A percentile compares a stretch with the other conserved stretches of the same genome.
phyloP scores from a whole-genome alignment of 1,140 invertebrate genomes.

The Zaprionus ghesquierei region DNA sequence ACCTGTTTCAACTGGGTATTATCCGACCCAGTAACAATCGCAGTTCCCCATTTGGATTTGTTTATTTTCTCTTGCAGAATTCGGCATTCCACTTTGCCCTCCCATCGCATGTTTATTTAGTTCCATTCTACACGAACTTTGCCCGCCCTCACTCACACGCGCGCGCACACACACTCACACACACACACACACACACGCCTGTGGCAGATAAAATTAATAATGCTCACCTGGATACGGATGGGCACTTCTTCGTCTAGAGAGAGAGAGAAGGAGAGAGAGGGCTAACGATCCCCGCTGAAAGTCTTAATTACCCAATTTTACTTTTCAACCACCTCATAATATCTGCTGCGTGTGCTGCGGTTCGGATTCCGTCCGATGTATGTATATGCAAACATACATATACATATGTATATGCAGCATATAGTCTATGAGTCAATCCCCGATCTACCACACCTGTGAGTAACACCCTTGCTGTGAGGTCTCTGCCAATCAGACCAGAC shows the following conservation, averaged over 20 bases:
- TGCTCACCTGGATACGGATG: conserved; percentile 63
- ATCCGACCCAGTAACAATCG: neutral
- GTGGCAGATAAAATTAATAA: conserved; percentile 64
- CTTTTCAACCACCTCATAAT: conserved; percentile 44
- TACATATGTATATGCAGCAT: conserved; percentile 12
- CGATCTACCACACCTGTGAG: conserved; percentile 38
- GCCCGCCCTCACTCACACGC: conserved; percentile 27
- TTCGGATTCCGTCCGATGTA: conserved; percentile 18
- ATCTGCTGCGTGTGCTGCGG: conserved; percentile 15
- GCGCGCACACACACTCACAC: neutral
- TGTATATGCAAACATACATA: neutral
- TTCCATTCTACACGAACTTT: conserved; percentile 44
- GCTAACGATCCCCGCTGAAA: conserved; percentile 27
- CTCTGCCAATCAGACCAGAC: conserved; percentile 27
- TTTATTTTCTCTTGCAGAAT: conserved; percentile 46
- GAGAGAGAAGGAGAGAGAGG: neutral
- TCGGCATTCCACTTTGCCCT: conserved; percentile 38
- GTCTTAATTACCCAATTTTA: conserved; percentile 57
- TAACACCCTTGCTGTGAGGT: conserved; percentile 36
- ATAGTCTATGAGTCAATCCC: conserved; percentile 49
- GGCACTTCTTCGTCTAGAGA: too few species aligned
- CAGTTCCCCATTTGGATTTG: conserved; percentile 30
- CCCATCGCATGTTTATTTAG: conserved; percentile 24
- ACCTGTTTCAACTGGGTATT: neutral
- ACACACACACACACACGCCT: conserved; percentile 2